These are phyloP conservation scores for Trichonephila inaurata DNA, from an alignment of 1,140 invertebrate species.

Conservation along the genomic window DNA sequence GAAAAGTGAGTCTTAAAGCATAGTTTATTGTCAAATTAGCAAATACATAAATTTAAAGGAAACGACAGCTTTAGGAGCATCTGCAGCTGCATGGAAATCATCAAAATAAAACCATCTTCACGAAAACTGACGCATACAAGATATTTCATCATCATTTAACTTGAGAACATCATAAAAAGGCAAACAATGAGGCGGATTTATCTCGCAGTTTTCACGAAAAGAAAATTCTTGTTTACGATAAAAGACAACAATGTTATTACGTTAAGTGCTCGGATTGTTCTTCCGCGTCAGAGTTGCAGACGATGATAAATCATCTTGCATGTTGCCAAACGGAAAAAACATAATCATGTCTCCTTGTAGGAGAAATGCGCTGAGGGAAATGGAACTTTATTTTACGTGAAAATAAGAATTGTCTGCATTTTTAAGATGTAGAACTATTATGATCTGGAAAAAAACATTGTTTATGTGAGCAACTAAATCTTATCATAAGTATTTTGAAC, in stretches of 20 bases:
- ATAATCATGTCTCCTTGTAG: neutral
- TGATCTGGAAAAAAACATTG: too few relatives aligned
- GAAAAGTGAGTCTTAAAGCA: neutral
- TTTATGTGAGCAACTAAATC: too few relatives aligned
- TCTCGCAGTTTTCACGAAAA: neutral
- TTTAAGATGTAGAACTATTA: too few relatives aligned
- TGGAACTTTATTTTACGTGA: neutral
- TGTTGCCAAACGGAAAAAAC: conserved; percentile 9
- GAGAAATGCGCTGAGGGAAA: neutral
- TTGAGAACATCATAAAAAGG: conserved; percentile 26
- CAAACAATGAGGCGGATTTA: conserved; percentile 12
- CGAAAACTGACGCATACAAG: neutral
- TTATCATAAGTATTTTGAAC: too few relatives aligned
- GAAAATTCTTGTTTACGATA: conserved; percentile 6
- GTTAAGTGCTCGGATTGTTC: conserved; percentile 33
- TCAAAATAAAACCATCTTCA: neutral
- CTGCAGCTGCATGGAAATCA: neutral
- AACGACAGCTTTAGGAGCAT: neutral
- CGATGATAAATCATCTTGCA: conserved; percentile 27
- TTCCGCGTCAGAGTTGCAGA: neutral
- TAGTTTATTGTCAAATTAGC: neutral
- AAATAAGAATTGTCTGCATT: too few relatives aligned
- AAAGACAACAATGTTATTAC: conserved; percentile 14
- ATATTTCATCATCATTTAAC: conserved; percentile 20
- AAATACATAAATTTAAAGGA: neutral